Evolutionary conservation across 2,113 vertebrate genomes (phyloP), one percentile per base, ranked within the genome.

Genomic region (Lipophrys pholis): DNA sequence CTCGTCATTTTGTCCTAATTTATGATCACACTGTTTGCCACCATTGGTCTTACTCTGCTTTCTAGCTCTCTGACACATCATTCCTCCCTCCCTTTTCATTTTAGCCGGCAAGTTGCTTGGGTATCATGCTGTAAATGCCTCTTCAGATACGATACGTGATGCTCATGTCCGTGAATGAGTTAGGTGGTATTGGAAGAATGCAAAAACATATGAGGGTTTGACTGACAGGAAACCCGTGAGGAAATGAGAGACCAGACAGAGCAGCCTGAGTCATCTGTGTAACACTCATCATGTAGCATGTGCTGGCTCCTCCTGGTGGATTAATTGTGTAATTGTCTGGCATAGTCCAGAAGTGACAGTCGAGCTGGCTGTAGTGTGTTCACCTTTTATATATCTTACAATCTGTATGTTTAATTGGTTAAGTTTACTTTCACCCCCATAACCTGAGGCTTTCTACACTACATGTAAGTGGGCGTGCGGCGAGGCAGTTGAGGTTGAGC

Each of bases 221-320:
- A 82, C 53, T 70, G 68, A 64, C 56, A 76, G 73, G 75, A 85
- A 86, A 63, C 53, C 11, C 76, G 64, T 52, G 52, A 73, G 78
- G 82, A 86, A 86, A 73, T 75, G 43, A 56, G 36, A 71, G 62
- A 36, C 15, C 40, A 79, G 46, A 61, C 58, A 66, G 54, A 56
- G 30, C 43, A 35, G 21, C 21, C 21, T 2, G 21, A 30, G 21
- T 30, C 21, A 30, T 2, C 21, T 30, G 21, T 30, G 21, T 4
- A 30, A 4, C 21, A 2, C 21, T 30, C 21, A 30, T 30, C 21
- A 30, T 30, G 21, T 2, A 30, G 21, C 21, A 30, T 4, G 21
- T 30, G 21, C 21, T 82, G 64, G 77, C 79, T 50, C 88, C 87
- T 60, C 17, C 84, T 86, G 11, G 81, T 90, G 89, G 87, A 69